Conservation (phyloP, 2,797 vertebrate genomes). For the Bovichtus variegatus region DNA sequence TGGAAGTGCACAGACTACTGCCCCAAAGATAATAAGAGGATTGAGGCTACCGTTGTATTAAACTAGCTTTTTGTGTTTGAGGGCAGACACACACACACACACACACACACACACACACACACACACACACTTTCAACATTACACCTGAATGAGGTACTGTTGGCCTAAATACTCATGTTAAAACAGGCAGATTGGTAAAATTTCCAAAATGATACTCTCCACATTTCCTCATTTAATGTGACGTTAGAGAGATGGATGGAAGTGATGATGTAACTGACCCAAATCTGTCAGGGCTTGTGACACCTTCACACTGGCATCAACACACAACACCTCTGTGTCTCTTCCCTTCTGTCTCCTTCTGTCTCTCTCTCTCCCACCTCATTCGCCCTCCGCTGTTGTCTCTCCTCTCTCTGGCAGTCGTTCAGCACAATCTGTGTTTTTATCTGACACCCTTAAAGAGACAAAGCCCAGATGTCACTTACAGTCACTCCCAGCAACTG, state of each 20-base stretch:
- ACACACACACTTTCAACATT: background rate
- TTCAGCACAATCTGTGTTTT: slow-evolving; percentile 43
- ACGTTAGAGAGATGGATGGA: background rate
- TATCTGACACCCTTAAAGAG: slow-evolving; percentile 49
- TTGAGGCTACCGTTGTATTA: slow-evolving; percentile 34
- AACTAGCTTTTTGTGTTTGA: slow-evolving; percentile 19
- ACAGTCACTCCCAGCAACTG: slow-evolving; percentile 13
- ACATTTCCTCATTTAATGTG: background rate
- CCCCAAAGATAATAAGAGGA: slow-evolving; percentile 27
- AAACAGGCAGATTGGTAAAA: background rate
- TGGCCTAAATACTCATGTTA: background rate
- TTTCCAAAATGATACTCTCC: background rate
- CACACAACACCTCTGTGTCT: slow-evolving; percentile 10
- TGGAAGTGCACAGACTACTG: slow-evolving; percentile 11
- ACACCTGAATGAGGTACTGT: background rate
- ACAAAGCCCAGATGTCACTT: slow-evolving; percentile 57
- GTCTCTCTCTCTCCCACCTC: background rate
- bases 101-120: slow-evolving; percentile 43
- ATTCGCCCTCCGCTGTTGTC: slow-evolving; percentile 23
- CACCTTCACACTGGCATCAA: background rate
- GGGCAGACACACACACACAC: slow-evolving; percentile 26
- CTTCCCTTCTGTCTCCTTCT: slow-evolving; percentile 1
- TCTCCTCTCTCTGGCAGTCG: slow-evolving; percentile 26
- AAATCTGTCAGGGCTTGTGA: background rate
- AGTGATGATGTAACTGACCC: background rate